phyloP scores from a whole-genome alignment of 2,797 vertebrate species.

The Phrynocephalus forsythii region DNA sequence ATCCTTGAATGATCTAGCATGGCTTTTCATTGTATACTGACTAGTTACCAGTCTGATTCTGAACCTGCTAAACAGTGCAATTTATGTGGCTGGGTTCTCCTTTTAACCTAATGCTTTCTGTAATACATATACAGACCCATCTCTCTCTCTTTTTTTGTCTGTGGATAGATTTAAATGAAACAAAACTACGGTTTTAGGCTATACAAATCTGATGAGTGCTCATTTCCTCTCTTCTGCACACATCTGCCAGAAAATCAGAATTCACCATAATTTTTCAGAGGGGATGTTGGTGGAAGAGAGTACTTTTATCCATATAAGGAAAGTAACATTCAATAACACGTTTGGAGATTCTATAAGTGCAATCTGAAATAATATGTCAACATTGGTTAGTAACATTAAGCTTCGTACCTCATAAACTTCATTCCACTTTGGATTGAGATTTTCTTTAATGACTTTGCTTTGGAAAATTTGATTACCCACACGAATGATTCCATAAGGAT shows the following conservation, averaged over 20 bases:
- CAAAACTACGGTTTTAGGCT: not conserved
- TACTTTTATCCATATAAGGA: not conserved
- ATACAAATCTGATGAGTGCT: not conserved
- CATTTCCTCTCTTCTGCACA: too few relatives aligned
- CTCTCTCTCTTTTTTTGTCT: not conserved
- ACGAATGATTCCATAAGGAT: constrained; percentile 91
- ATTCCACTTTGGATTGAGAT: constrained; percentile 90
- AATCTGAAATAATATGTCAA: not conserved
- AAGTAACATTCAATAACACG: not conserved
- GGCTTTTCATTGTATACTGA: too few relatives aligned
- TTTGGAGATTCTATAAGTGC: not conserved
- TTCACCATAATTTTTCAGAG: too few relatives aligned
- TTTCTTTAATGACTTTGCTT: constrained; percentile 92
- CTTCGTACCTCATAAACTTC: constrained; percentile 92
- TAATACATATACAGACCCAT: not conserved
- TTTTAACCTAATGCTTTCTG: not conserved
- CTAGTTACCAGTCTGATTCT: too few relatives aligned
- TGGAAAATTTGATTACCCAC: constrained; percentile 89
- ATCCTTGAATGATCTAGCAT: too few relatives aligned
- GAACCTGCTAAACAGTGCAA: not conserved
- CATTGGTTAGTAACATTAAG: constrained; percentile 10
- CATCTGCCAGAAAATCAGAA: not conserved
- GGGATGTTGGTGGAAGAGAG: too few relatives aligned
- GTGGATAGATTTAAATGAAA: not conserved
- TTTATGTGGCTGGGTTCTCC: not conserved